Base-by-base conservation (phyloP, 2,113 vertebrate species). In the Sprattus sprattus region DNA sequence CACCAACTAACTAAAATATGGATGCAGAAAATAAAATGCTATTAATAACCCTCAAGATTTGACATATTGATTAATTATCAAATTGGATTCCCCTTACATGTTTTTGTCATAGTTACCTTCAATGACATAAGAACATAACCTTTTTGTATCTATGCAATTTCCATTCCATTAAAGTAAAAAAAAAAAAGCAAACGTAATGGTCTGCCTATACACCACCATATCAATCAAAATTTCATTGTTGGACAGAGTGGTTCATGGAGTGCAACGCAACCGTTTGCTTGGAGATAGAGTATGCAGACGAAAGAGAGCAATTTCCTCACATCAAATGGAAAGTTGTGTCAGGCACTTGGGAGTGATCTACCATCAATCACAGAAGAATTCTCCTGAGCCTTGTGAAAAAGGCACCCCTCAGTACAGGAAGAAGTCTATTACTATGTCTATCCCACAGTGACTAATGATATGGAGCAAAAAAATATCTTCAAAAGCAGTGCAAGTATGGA, bases 241-340 rank as follows among this genome's bases (percentile, higher is more conserved):
- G 91, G 90, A 82, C 91, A 93, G 90, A 89, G 93, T 88, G 88
- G 89, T 90, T 88, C 89, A 90, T 89, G 91, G 89, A 90, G 85
- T 87, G 88, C 80, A 87, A 88, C 81, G 78, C 81, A 86, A 85
- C 87, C 87, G 83, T 91, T 94, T 90, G 89, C 88, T 85, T 91
- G 89, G 91, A 97, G 94, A 96, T 94, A 92, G 95, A 96, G 91
- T 94, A 95, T 91, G 91, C 93, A 91, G 94, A 95, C 94, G 94
- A 91, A 96, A 97, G 96, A 95, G 95, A 96, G 94, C 95, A 96
- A 97, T 99, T 98, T 97, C 94, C 95, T 91, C 90, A 90, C 93
- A 57, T 87, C 94, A 96, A 98, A 99, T 96, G 96, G 96, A 96
- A 98, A 97, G 95, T 95, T 95, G 96, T 97, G 95, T 95, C 96